Base-by-base conservation (phyloP, 1,140 invertebrate genomes). In the Brachionus paranguensis region DNA sequence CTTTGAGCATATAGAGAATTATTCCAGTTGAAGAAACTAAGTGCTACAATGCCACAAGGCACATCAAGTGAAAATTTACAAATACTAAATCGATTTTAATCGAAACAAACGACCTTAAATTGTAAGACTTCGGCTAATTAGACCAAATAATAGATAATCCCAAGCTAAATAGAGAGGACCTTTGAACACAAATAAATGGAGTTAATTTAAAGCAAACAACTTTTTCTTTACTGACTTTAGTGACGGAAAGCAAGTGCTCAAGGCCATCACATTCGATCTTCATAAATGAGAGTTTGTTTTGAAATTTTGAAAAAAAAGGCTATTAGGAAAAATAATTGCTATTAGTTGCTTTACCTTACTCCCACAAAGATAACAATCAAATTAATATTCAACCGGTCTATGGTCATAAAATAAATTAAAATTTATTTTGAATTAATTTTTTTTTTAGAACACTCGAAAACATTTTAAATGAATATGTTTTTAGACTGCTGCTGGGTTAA, bases 181-280 rank as follows among this genome's bases (percentile, higher is more conserved):
- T 37, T 72, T 72, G 17, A 72, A 43, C 24, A 43, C 37, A 72
- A 72, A 72, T 43, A 72, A 72, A 43, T 72, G 27, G 24, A 68
- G 65, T 72, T 72, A 72, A 72, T 72, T 41, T 72, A 72, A 72
- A 72, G 41, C n/a, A 72, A 72, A 72, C 43, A 72, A 72, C 14
- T 12, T n/a, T 68, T 68, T 64, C 27, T 68, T 29, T 37, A 24
- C 1, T 68, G 33, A 68, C 65, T 68, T 41, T 68, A 8, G n/a
- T n/a, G 10, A 27, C 17, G 17, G 17, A 20, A 24, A 24, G 29
- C 27, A 12, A 68, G 11, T 60, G 53, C 53, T 60, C 20, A 60
- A 60, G 53, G 53, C 53, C 20, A 60, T 3, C 53, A 60, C 17
- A 20, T 20, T 60, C 53, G 17, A 20, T 17, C 3, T 17, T 20